phyloP scores from a whole-genome alignment of 2,888 invertebrate genomes.

The Agrochola circellaris region DNA sequence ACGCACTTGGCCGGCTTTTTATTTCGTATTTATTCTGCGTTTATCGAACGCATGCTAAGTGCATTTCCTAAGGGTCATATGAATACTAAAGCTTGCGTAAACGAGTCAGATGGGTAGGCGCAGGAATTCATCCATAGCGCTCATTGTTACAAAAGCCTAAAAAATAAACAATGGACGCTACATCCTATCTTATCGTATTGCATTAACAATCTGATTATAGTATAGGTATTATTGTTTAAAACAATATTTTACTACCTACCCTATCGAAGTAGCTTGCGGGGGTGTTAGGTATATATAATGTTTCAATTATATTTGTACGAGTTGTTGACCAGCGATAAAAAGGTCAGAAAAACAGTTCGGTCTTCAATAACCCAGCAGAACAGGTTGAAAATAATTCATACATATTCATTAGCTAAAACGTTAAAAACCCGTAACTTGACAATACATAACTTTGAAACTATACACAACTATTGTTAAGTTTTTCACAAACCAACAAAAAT shows the following conservation, averaged over 20 bases:
- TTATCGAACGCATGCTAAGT: slow-evolving; percentile 12
- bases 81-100: slow-evolving; percentile 61
- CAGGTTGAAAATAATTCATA: slow-evolving; percentile 20
- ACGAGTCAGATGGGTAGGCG: slow-evolving; percentile 61
- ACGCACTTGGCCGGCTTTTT: background rate
- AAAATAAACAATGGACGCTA: slow-evolving; percentile 76
- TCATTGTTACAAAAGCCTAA: slow-evolving; percentile 76
- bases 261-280: background rate
- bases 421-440: slow-evolving; percentile 2
- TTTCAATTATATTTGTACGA: slow-evolving; percentile 11
- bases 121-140: slow-evolving; percentile 71
- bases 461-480: slow-evolving; percentile 19
- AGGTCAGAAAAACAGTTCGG: slow-evolving; percentile 26
- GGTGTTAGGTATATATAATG: background rate
- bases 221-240: slow-evolving; percentile 20
- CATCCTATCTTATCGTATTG: slow-evolving; percentile 68
- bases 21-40: background rate
- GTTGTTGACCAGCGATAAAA: slow-evolving; percentile 30
- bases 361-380: slow-evolving; percentile 44
- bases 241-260: background rate
- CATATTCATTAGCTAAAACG: slow-evolving; percentile 36
- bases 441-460: background rate
- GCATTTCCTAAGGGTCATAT: slow-evolving; percentile 38
- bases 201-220: slow-evolving; percentile 60
- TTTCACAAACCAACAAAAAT: slow-evolving; percentile 19